Evolutionary conservation across 2,888 invertebrate genomes (phyloP).

Genomic region (Sarcophaga caerulescens): DNA sequence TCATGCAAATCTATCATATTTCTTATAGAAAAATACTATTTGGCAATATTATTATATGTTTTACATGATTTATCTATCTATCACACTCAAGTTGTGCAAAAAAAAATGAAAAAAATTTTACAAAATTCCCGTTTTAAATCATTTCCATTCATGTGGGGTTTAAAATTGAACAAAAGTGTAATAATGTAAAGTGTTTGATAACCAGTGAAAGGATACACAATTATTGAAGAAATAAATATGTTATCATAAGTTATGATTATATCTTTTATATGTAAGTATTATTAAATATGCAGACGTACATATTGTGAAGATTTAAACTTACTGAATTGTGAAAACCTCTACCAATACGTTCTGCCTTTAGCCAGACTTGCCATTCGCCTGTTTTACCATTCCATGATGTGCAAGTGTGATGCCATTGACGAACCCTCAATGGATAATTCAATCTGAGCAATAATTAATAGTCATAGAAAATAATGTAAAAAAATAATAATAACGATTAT

Average conservation of each 20-base stretch:
- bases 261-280: too few species aligned
- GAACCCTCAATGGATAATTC: constrained; percentile 86
- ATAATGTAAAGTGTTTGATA: neutral
- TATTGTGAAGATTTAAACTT: constrained; percentile 78
- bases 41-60: neutral
- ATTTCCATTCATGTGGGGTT: neutral
- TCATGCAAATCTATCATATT: neutral
- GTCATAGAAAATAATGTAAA: neutral
- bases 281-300: neutral
- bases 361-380: constrained; percentile 95
- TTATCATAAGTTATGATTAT: neutral
- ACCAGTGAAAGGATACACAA: constrained; percentile 14
- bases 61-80: neutral
- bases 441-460: constrained; percentile 81
- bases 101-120: too few species aligned
- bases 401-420: constrained; percentile 92
- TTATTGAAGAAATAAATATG: too few species aligned
- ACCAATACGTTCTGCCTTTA: constrained; percentile 91
- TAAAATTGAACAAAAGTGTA: neutral
- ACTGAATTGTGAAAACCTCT: constrained; percentile 93
- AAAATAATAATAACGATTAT: neutral
- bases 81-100: too few species aligned
- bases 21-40: neutral
- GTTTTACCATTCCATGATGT: constrained; percentile 94
- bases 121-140: too few species aligned